Percentiles rank a stretch among this genome's conserved stretches.
These are phyloP conservation scores for Brachionus sp. DNA, from an alignment of 1,140 invertebrate genomes.

Conservation along the genomic window DNA sequence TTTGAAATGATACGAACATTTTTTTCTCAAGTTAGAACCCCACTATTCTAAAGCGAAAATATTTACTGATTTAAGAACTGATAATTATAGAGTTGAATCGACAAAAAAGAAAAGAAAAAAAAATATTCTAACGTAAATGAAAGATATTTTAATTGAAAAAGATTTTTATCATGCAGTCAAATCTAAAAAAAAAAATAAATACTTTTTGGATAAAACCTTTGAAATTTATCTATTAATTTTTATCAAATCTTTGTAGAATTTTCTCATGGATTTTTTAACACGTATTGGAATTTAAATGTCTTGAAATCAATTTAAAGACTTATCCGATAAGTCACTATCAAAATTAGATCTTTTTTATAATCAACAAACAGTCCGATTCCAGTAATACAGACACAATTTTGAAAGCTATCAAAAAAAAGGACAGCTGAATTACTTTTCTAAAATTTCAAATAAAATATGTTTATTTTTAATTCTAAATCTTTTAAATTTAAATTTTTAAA, in stretches of 20 bases:
- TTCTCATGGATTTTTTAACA: constrained; percentile 35
- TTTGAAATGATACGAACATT: constrained; percentile 1
- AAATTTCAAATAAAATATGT: neutral
- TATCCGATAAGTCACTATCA: neutral
- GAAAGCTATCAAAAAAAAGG: neutral
- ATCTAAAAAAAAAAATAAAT: constrained; percentile 30
- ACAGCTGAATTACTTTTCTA: neutral
- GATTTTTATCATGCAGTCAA: constrained; percentile 37
- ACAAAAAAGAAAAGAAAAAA: neutral
- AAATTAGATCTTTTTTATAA: constrained; percentile 6
- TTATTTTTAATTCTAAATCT: neutral
- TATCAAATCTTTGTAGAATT: neutral
- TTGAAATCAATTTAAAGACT: neutral
- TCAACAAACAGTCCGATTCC: neutral
- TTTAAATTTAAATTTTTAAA: too few species aligned
- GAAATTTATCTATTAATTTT: constrained; percentile 40
- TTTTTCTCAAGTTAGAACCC: constrained; percentile 18
- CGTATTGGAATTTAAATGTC: constrained; percentile 27
- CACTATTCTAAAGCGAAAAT: constrained; percentile 1
- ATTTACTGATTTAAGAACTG: constrained; percentile 22
- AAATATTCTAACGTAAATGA: constrained; percentile 37
- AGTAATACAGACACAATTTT: neutral
- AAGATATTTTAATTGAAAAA: constrained; percentile 42
- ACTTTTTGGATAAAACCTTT: constrained; percentile 28
- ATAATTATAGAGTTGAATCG: neutral